Evolutionary conservation across 64 coral and sea anemone species (phyloP), one percentile per base, ranked within the genome.

Genomic region (Montipora cactus): DNA sequence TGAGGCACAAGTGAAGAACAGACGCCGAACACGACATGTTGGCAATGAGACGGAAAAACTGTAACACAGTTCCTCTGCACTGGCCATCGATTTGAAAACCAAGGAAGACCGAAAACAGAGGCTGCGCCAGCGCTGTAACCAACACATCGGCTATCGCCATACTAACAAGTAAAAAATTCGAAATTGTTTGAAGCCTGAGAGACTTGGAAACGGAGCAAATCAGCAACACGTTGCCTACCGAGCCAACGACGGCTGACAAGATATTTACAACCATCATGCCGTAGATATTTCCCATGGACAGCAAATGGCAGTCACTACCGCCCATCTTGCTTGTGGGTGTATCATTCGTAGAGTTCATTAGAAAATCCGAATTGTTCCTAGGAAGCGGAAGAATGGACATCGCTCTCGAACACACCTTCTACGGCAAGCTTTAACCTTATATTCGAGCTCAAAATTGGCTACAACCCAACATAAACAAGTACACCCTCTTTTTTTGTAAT

Each of bases 1-100:
- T 98, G 1, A 98, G 51, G 77, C 96, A 98, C 7, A 98, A 89
- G 77, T 95, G 83, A 25, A 98, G 52, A 55, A 98, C 96, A 0
- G 96, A 98, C 8, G 89, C 96, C 0, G 96, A 89, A 53, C 96
- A 98, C 9, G 96, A 98, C 70, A 94, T 87, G 57, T 98, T 98
- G 47, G 96, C 85, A 77, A 93, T 68, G 58, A 98, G 57, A 13
- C 96, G 93, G 75, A 98, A 98, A 44, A 81, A 28, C 50, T 92
- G 91, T 37, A 91, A 93, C 2, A 95, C 87, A 16, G 53, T 83
- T 22, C 74, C 15, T 11, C 49, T 16, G 71, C 96, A 98, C 13
- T 59, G 72, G 7, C 74, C 89, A 22, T 47, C 72, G 11, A 88
- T 75, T 28, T 89, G 78, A 9, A 73, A 89, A 13, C 93, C 72